Base-by-base conservation (phyloP, 2,113 vertebrate species). In the Ptilorrhoa leucosticta region DNA sequence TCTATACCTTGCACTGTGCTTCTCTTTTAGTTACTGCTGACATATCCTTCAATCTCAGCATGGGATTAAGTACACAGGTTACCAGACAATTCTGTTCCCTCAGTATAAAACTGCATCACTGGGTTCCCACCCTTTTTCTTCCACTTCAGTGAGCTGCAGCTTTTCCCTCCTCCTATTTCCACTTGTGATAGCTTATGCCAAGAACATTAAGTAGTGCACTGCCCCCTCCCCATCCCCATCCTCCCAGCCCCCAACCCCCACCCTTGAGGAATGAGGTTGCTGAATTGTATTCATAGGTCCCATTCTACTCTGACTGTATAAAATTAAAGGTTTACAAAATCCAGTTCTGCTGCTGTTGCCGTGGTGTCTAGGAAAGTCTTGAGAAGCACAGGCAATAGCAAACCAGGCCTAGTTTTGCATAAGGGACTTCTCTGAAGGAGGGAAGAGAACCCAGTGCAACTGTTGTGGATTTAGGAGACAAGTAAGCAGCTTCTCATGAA, bases 21-120 rank as follows among this genome's bases (percentile, higher is more conserved):
- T 93, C 82, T 90, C 40, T 80, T 95, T 93, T 70, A 80, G 60
- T 69, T 88, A 40, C 79, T 48, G 37, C 60, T 93, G 83, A 70
- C 47, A 66, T 83, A 73, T 48, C 79, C 60, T 92, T 86, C 92
- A 88, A 3, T 86, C 90, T 83, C 4, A 0, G 79, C 58, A 68
- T 18, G 45, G 63, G 47, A 96, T 93, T 96, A 93, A 90, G 37
- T 47, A 77, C 63, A 78, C 56, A 88, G 68, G 60, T 88, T 94
- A 93, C 50, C 54, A 87, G 82, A 72, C 1, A 3, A 83, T 92
- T 92, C 75, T 91, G 68, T 91, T 64, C 93, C 58, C 70, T 89
- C 70, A 54, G 40, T 70, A 61, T 69, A 90, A 94, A 72, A 40
- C 44, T 70, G 57, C n/a, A 48, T 77, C 57, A n/a, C 68, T 76